Evolutionary conservation across 1,140 invertebrate genomes (phyloP).

Genomic region (Eumeta japonica): DNA sequence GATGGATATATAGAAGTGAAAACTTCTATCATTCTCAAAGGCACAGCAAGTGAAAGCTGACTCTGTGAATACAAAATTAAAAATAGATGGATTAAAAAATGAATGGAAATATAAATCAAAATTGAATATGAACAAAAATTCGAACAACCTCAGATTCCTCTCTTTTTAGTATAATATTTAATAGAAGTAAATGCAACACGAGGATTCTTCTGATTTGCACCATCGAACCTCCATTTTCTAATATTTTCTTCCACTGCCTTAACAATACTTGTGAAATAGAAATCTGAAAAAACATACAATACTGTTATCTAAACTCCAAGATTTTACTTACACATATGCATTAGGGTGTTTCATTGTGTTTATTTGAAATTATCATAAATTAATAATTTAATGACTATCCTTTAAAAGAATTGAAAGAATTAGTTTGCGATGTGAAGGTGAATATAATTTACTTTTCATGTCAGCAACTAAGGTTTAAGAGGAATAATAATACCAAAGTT

Average conservation of each 20-base stretch:
- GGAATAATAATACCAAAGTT: too few relatives aligned
- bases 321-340: too few relatives aligned
- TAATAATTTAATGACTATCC: too few relatives aligned
- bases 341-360: too few relatives aligned
- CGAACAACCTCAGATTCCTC: conserved; percentile 39
- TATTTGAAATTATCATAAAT: too few relatives aligned
- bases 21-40: conserved; percentile 75
- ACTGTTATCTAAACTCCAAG: too few relatives aligned
- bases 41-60: conserved; percentile 68
- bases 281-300: conserved; percentile 54
- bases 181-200: conserved; percentile 55
- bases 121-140: conserved; percentile 5
- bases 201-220: conserved; percentile 66
- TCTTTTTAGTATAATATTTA: too few relatives aligned
- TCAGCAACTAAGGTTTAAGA: too few relatives aligned
- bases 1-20: conserved; percentile 65
- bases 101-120: background rate
- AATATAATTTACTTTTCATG: too few relatives aligned
- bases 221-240: conserved; percentile 50
- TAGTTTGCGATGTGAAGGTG: too few relatives aligned
- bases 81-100: conserved; percentile 8
- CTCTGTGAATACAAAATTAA: conserved; percentile 31
- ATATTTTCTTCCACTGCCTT: conserved; percentile 60
- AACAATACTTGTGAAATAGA: conserved; percentile 62
- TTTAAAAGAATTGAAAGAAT: too few relatives aligned